Conservation (phyloP, 92 coral and sea anemone species). For the Umimayanthus kanabou region DNA sequence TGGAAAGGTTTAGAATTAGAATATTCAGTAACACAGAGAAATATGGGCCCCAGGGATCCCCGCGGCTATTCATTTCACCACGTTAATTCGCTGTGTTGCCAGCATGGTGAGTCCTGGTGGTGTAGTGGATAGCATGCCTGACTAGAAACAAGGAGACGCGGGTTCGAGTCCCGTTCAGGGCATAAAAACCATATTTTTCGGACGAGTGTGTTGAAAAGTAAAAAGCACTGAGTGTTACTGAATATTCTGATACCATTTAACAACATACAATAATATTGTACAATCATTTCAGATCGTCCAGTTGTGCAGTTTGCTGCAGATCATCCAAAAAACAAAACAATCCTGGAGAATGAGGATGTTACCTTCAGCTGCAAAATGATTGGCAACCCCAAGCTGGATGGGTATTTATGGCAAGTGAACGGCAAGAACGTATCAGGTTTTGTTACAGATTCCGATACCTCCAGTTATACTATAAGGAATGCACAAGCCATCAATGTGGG, state of each 20-base stretch:
- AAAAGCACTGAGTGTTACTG: no score
- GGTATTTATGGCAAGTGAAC: conserved; percentile 65
- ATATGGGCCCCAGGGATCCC: no score
- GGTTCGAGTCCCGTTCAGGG: no score
- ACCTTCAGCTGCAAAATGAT: conserved; percentile 64
- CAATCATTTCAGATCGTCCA: conserved; percentile 68
- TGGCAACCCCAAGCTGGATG: conserved; percentile 61
- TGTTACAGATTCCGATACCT: not conserved
- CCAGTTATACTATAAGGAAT: not conserved
- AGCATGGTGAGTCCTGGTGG: no score
- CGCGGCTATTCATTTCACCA: no score
- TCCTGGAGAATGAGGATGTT: conserved; percentile 49
- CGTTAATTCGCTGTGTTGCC: no score
- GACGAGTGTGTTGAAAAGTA: no score
- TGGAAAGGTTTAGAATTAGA: no score
- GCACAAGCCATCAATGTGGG: conserved; percentile 57
- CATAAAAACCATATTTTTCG: no score
- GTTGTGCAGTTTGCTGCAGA: conserved; percentile 61
- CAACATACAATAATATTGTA: not conserved
- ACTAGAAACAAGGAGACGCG: no score
- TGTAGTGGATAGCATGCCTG: no score
- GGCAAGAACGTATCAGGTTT: conserved; percentile 55
- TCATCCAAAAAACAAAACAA: conserved; percentile 70
- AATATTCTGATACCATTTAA: not conserved
- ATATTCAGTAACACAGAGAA: no score